Evolutionary conservation across 1,140 invertebrate genomes (phyloP).

Genomic region (Matsumurasca onukii): DNA sequence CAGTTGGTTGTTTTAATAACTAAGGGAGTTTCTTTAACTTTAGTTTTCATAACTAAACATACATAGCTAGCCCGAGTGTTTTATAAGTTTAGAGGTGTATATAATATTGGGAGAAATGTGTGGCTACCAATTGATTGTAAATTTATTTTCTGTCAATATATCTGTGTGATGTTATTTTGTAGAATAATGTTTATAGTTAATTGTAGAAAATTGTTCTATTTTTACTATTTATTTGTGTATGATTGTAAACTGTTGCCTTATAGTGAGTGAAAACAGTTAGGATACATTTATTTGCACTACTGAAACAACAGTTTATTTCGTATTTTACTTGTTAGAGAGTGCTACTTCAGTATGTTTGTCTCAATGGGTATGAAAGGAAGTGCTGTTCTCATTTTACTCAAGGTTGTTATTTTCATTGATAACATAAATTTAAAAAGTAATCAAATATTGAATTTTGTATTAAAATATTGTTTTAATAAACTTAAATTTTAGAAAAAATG

Average conservation of each 20-base stretch:
- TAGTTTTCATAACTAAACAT: no score
- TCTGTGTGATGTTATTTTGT: conserved; percentile 13
- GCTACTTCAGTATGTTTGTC: neutral
- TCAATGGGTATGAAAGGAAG: neutral
- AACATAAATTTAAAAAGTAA: neutral
- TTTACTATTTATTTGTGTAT: conserved; percentile 11
- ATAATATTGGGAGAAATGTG: no score
- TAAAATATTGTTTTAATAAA: neutral
- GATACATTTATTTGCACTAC: no score
- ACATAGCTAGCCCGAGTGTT: no score
- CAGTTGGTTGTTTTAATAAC: no score
- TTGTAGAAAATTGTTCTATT: conserved; percentile 13
- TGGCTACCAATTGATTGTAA: no score
- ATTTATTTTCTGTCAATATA: neutral
- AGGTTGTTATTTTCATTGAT: neutral
- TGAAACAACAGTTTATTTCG: no score
- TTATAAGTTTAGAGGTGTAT: no score
- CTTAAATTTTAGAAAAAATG: no score
- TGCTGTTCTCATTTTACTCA: neutral
- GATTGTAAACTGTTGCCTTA: conserved; percentile 16
- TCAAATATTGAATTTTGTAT: neutral
- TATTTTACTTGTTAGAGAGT: neutral
- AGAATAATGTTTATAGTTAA: conserved; percentile 20
- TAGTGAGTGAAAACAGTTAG: neutral
- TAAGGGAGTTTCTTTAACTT: no score